Evolutionary conservation across 1,140 invertebrate species (phyloP).

Genomic region (Harpegnathos saltator): DNA sequence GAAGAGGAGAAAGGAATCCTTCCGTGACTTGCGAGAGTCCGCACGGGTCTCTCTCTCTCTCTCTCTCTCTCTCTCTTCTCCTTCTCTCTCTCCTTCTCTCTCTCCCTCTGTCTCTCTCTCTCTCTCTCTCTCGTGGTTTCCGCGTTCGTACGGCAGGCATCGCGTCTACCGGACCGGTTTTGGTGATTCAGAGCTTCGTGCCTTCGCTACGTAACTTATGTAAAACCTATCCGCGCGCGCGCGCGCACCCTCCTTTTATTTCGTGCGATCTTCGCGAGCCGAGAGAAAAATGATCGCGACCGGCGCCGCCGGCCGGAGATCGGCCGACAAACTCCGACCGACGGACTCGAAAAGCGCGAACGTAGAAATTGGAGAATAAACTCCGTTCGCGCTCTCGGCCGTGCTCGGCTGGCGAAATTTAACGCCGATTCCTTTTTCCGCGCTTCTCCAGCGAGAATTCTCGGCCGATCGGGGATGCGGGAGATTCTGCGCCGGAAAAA

Average conservation of each 20-base stretch:
- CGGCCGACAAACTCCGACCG: background rate
- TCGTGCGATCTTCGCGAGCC: constrained; percentile 29
- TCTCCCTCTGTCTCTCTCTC: no score
- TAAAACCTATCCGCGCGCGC: constrained; percentile 56
- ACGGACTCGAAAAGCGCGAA: no score
- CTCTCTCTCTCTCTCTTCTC: no score
- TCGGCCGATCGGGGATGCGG: background rate
- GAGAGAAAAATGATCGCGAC: constrained; percentile 24
- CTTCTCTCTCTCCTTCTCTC: no score
- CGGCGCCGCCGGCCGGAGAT: background rate
- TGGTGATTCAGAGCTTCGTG: constrained; percentile 76
- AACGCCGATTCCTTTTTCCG: background rate
- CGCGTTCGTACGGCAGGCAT: constrained; percentile 76
- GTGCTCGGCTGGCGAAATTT: no score
- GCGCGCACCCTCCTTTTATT: no score
- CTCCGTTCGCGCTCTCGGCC: no score
- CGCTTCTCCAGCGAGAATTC: background rate
- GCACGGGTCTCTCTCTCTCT: constrained; percentile 42
- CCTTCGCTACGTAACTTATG: constrained; percentile 61
- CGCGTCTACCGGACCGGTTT: constrained; percentile 77
- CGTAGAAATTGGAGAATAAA: background rate
- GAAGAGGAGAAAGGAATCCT: constrained; percentile 75
- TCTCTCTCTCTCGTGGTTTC: constrained; percentile 72
- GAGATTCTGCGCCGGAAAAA: background rate
- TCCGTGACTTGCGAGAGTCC: constrained; percentile 69